Percentiles rank a stretch among this genome's conserved stretches.
These are phyloP conservation scores for Phymastichus coffea DNA, from an alignment of 1,140 invertebrate species.

Conservation along the genomic window DNA sequence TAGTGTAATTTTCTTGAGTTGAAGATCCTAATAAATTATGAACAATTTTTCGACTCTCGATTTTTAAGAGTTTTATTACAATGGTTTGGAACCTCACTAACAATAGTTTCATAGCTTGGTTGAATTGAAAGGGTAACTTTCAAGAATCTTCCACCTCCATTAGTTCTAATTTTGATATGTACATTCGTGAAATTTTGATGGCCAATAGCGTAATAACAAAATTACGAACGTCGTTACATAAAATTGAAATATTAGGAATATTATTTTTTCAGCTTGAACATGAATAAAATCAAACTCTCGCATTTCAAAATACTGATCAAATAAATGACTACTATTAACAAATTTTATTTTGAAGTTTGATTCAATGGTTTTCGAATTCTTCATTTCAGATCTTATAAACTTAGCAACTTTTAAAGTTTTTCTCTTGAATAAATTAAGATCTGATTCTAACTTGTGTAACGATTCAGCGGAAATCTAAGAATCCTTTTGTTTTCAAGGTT, in stretches of 20 bases:
- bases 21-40: not conserved
- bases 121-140: constrained; percentile 1
- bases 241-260: not conserved
- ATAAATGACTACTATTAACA: not conserved
- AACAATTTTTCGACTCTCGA: not conserved
- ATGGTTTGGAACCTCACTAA: not conserved
- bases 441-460: not conserved
- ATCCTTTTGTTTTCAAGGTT: not conserved
- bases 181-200: not conserved
- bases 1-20: not conserved
- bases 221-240: not conserved
- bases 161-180: not conserved
- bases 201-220: not conserved
- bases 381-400: not conserved
- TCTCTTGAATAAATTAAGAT: not conserved
- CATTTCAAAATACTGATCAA: constrained; percentile 2
- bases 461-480: not conserved
- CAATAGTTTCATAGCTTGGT: not conserved
- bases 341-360: not conserved
- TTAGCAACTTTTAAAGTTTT: not conserved
- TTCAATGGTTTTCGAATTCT: no score
- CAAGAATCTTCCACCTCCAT: no score
- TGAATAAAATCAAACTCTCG: no score
- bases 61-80: not conserved
- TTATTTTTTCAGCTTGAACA: not conserved